phyloP scores from a whole-genome alignment of 2,888 invertebrate genomes.

The Malachius bipustulatus region DNA sequence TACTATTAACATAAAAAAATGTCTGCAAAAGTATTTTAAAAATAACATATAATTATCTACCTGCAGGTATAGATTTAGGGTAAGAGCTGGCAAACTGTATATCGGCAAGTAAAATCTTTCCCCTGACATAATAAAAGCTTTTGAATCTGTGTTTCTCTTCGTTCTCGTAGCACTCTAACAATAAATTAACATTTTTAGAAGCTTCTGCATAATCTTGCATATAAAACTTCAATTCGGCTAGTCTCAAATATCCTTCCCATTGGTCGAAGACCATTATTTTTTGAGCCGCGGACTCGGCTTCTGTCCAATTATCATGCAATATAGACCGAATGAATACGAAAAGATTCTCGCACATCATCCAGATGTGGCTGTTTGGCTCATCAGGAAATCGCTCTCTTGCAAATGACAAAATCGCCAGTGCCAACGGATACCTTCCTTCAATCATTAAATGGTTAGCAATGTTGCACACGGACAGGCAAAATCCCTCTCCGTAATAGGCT shows the following conservation, averaged over 20 bases:
- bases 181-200: slow-evolving; percentile 37
- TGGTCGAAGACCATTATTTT: slow-evolving; percentile 55
- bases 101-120: slow-evolving; percentile 57
- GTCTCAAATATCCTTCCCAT: slow-evolving; percentile 50
- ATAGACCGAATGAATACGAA: slow-evolving; percentile 34
- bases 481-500: slow-evolving; percentile 51
- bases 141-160: slow-evolving; percentile 43
- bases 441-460: slow-evolving; percentile 46
- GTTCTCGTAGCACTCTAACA: slow-evolving; percentile 42
- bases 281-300: slow-evolving; percentile 55
- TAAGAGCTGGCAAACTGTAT: slow-evolving; percentile 43
- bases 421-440: slow-evolving; percentile 45
- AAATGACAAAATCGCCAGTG: slow-evolving; percentile 46
- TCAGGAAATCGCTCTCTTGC: slow-evolving; percentile 52
- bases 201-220: slow-evolving; percentile 40
- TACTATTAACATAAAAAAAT: too few relatives aligned
- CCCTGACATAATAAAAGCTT: slow-evolving; percentile 47
- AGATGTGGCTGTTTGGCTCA: slow-evolving; percentile 47
- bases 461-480: slow-evolving; percentile 58
- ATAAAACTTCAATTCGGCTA: slow-evolving; percentile 45
- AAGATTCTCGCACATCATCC: slow-evolving; percentile 56
- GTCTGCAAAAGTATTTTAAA: too few relatives aligned
- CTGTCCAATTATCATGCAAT: slow-evolving; percentile 51
- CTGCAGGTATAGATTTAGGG: slow-evolving; percentile 44
- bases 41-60: slow-evolving; percentile 12